Percentiles rank a stretch among this genome's conserved stretches.
These are phyloP conservation scores for Patagioenas fasciata DNA, from an alignment of 2,113 vertebrate genomes.

Conservation along the genomic window DNA sequence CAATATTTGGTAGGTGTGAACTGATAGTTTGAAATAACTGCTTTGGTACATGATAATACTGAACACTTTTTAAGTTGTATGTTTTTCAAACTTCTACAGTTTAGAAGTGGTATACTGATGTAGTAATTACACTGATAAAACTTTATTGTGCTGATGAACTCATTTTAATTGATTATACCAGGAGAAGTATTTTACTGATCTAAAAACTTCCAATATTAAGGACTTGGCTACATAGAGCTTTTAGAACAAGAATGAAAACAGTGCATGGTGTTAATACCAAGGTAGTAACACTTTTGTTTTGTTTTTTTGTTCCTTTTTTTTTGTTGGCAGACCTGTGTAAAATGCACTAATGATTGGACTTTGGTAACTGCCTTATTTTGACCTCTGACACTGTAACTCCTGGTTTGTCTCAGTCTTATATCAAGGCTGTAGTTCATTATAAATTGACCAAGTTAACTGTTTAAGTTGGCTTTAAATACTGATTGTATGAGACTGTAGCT, in stretches of 20 bases:
- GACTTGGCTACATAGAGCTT: not conserved
- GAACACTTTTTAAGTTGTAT: fast-evolving
- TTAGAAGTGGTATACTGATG: not conserved
- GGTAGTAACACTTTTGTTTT: not conserved
- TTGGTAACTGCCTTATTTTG: not conserved
- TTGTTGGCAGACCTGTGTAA: not conserved
- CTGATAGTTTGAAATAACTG: fast-evolving
- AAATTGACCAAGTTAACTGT: not conserved
- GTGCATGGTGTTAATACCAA: not conserved
- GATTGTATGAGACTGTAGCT: not conserved
- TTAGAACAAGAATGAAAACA: not conserved
- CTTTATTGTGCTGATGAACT: not conserved
- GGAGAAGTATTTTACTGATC: not conserved
- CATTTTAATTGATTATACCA: not conserved
- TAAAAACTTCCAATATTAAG: fast-evolving
- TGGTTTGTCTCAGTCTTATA: not conserved
- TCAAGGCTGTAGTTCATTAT: not conserved
- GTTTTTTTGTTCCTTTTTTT: too few species aligned
- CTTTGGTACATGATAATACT: fast-evolving
- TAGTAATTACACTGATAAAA: not conserved
- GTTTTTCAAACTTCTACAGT: not conserved
- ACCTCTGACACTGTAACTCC: not conserved
- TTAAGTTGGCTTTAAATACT: not conserved
- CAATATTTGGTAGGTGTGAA: constrained; percentile 62
- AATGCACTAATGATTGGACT: fast-evolving